These are phyloP conservation scores for Dendrolimus pini DNA, from an alignment of 2,888 invertebrate genomes.

Conservation along the genomic window DNA sequence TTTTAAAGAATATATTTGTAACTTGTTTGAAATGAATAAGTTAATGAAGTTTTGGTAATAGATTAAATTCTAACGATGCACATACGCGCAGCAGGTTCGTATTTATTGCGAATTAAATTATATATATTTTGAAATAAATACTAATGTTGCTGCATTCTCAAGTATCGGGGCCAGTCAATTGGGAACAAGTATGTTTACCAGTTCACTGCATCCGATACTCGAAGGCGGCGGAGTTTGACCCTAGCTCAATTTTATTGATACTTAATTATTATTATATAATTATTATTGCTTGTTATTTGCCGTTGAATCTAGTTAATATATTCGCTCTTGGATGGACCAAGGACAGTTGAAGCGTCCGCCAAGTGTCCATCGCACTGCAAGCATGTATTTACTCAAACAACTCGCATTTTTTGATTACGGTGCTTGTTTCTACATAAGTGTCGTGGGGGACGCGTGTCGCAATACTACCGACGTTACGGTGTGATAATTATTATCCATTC, in stretches of 20 bases:
- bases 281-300: slow-evolving; percentile 61
- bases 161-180: too few relatives aligned
- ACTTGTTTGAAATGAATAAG: too few relatives aligned
- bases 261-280: slow-evolving; percentile 52
- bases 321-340: neutral
- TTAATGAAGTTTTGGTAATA: too few relatives aligned
- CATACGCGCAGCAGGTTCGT: too few relatives aligned
- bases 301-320: slow-evolving; percentile 33
- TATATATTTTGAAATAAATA: too few relatives aligned
- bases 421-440: slow-evolving; percentile 35
- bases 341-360: neutral
- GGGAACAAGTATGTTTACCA: too few relatives aligned
- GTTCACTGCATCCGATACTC: too few relatives aligned
- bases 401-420: slow-evolving; percentile 55
- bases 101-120: too few relatives aligned
- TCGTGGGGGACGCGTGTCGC: slow-evolving; percentile 12
- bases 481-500: too few relatives aligned
- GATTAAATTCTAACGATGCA: too few relatives aligned
- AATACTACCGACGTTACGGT: neutral
- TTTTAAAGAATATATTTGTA: too few relatives aligned
- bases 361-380: slow-evolving; percentile 9
- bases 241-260: slow-evolving; percentile 73
- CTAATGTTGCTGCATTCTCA: too few relatives aligned
- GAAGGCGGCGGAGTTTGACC: slow-evolving; percentile 41
- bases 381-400: slow-evolving; percentile 35